phyloP scores from a whole-genome alignment of 2,888 invertebrate genomes.

The Panzeria rudis region DNA sequence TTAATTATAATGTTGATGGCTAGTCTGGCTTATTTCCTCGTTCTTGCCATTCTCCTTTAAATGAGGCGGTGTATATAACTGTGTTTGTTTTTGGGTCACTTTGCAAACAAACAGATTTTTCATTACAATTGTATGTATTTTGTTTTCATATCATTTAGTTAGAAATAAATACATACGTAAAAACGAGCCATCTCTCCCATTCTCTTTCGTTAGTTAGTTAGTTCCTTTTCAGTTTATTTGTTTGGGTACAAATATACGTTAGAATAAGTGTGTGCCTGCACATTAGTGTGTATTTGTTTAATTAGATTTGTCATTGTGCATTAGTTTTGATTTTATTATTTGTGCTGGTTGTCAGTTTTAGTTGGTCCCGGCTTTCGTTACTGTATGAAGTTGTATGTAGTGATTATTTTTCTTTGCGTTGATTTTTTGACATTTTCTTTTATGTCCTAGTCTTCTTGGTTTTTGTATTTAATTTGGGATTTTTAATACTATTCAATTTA shows the following conservation, averaged over 20 bases:
- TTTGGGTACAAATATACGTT: neutral
- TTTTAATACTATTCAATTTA: constrained; percentile 64
- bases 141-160: constrained; percentile 47
- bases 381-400: neutral
- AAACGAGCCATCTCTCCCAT: neutral
- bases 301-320: constrained; percentile 71
- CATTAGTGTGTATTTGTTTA: constrained; percentile 39
- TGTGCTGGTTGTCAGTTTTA: constrained; percentile 28
- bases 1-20: constrained; percentile 32
- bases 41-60: neutral
- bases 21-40: constrained; percentile 17
- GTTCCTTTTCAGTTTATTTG: neutral
- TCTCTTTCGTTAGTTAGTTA: neutral
- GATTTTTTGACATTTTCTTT: constrained; percentile 46
- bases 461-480: constrained; percentile 30
- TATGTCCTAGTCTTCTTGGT: neutral
- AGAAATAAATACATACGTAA: constrained; percentile 6
- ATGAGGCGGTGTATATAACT: neutral
- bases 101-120: constrained; percentile 29
- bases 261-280: neutral
- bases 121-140: constrained; percentile 24
- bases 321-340: constrained; percentile 61
- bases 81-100: neutral
- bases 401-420: constrained; percentile 32
- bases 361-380: neutral